A percentile compares a stretch with the other conserved stretches of the same genome.
Evolutionary conservation across 2,888 invertebrate species (phyloP).

Genomic region (Macaria notata): DNA sequence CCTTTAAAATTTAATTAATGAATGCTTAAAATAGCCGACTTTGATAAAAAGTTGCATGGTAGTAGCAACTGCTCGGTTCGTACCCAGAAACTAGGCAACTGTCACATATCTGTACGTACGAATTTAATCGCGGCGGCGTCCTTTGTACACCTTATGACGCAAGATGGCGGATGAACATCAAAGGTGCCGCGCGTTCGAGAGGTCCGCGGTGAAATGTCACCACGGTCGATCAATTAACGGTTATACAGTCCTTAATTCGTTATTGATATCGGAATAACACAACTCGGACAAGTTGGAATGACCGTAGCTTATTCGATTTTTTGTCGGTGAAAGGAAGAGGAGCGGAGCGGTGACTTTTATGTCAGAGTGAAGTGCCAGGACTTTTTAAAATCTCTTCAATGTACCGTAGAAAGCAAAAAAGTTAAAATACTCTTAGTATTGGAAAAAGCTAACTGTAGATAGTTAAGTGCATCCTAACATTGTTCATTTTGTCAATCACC

Average conservation of each 20-base stretch:
- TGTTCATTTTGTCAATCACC: too few relatives aligned
- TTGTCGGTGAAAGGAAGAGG: slow-evolving; percentile 36
- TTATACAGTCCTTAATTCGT: slow-evolving; percentile 63
- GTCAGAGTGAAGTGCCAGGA: slow-evolving; percentile 8
- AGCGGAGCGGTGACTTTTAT: slow-evolving; percentile 27
- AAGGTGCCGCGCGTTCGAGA: slow-evolving; percentile 67
- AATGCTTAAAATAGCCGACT: slow-evolving; percentile 45
- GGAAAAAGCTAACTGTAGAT: too few relatives aligned
- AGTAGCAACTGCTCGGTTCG: slow-evolving; percentile 48
- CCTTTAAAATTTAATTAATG: slow-evolving; percentile 40
- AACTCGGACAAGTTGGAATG: slow-evolving; percentile 48
- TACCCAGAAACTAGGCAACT: slow-evolving; percentile 67
- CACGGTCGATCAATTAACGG: slow-evolving; percentile 76
- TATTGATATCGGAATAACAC: slow-evolving; percentile 68
- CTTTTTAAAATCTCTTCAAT: neutral
- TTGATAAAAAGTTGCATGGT: slow-evolving; percentile 37
- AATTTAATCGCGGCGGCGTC: slow-evolving; percentile 74
- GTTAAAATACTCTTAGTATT: too few relatives aligned
- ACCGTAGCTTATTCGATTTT: slow-evolving; percentile 55
- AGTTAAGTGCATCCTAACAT: too few relatives aligned
- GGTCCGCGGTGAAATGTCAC: slow-evolving; percentile 75
- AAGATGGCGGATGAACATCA: slow-evolving; percentile 63
- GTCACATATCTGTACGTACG: slow-evolving; percentile 76
- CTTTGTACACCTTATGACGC: slow-evolving; percentile 55
- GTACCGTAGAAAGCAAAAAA: too few relatives aligned